These are phyloP conservation scores for Diarsia brunnea DNA, from an alignment of 2,888 invertebrate genomes.

Conservation along the genomic window DNA sequence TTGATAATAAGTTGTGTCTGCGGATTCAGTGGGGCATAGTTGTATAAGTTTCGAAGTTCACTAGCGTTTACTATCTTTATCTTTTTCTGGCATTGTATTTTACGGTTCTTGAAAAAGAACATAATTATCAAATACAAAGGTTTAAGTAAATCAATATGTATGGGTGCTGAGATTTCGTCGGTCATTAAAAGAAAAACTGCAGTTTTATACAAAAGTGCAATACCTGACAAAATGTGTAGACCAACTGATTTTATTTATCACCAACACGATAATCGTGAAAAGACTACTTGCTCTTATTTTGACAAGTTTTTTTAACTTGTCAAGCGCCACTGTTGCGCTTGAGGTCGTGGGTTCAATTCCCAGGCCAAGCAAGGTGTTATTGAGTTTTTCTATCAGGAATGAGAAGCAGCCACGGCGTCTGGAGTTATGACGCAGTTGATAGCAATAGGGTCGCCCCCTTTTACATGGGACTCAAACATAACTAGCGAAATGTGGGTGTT, in stretches of 20 bases:
- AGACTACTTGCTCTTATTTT: not conserved
- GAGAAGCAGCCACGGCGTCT: too few relatives aligned
- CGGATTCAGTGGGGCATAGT: constrained; percentile 11
- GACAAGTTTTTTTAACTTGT: not conserved
- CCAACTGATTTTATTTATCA: not conserved
- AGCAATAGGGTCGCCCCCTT: too few relatives aligned
- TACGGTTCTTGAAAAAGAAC: not conserved
- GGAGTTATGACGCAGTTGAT: too few relatives aligned
- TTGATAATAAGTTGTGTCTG: constrained; percentile 20
- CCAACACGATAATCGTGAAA: not conserved
- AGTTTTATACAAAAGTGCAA: not conserved
- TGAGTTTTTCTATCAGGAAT: too few relatives aligned
- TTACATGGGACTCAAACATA: too few relatives aligned
- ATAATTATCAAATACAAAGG: not conserved
- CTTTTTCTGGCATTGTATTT: not conserved
- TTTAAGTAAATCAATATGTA: not conserved
- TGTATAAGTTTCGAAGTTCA: constrained; percentile 1
- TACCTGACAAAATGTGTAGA: not conserved
- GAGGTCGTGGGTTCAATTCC: too few relatives aligned
- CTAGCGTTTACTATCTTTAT: not conserved
- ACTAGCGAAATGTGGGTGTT: too few relatives aligned
- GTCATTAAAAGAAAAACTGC: not conserved
- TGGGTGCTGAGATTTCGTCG: too few relatives aligned
- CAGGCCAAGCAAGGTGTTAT: too few relatives aligned
- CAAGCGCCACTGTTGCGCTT: not conserved